Evolutionary conservation across 2,888 invertebrate genomes (phyloP), one percentile per base, ranked within the genome.

Genomic region (Pollenia amentaria): DNA sequence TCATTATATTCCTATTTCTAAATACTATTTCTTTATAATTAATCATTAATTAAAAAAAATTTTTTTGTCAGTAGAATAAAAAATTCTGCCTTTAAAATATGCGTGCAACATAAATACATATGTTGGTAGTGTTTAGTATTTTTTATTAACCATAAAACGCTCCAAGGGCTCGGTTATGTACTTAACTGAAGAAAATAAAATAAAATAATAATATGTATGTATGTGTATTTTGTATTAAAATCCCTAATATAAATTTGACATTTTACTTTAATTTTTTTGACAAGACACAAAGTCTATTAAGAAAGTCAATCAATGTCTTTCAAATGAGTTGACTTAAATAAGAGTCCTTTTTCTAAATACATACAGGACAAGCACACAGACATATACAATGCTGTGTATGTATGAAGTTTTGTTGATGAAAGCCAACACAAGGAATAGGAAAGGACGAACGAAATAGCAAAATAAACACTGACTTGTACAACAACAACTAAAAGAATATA

Each of bases 241-340:
- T 77, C 77, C 64, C 55, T 81, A 53, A 77, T 69, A 81, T 14
- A 84, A 84, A 51, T 81, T 81, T 84, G 87, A 84, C 84, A 69
- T 87, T 87, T 80, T 69, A 77, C 80, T 84, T 84, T 77, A 81
- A 87, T 84, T 83, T 78, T 91, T 90, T 90, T 91, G 91, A 91
- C 91, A 91, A 91, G 92, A 91, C 90, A 89, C 89, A 91, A 91
- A 91, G 92, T 92, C 91, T 91, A 92, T 91, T 92, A 92, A 92
- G 91, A 92, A 92, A 92, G 93, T 92, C 92, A 92, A 93, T 92
- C 93, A 92, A 92, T 91, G 92, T 93, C 92, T 91, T 90, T 91
- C 92, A 90, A 89, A 90, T 90, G 89, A 90, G 90, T 89, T 91
- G 91, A 89, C 91, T 91, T 91, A 87, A 70, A 62, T 67, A 84